A percentile compares a stretch with the other conserved stretches of the same genome.
These are phyloP conservation scores for Homarus americanus DNA, from an alignment of 1,140 invertebrate genomes.

Conservation along the genomic window DNA sequence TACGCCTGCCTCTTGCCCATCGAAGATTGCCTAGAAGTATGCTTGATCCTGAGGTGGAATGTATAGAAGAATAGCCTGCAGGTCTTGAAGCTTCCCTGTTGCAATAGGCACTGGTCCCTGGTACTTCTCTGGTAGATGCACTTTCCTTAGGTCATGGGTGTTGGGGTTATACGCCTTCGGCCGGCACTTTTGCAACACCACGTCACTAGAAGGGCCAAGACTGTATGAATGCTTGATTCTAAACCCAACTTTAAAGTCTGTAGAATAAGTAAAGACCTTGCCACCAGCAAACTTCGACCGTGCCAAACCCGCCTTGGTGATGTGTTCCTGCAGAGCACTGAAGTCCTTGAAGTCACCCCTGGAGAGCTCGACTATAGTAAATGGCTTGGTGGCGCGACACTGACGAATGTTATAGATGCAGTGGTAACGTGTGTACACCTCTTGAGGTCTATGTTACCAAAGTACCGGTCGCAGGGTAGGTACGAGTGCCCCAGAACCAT, in stretches of 20 bases:
- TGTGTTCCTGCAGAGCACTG: neutral
- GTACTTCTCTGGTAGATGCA: neutral
- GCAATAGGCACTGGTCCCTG: neutral
- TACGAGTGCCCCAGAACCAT: slow-evolving; percentile 8
- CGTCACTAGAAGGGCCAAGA: neutral
- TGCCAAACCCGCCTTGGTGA: neutral
- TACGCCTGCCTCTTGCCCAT: too few species aligned
- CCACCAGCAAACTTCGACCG: neutral
- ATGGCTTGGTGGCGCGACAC: neutral
- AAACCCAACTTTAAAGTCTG: too few species aligned
- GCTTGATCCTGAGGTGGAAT: too few species aligned
- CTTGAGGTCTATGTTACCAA: neutral
- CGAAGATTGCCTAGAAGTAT: too few species aligned
- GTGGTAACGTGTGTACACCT: neutral
- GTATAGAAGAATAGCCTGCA: too few species aligned
- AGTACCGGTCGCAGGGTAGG: slow-evolving; percentile 27
- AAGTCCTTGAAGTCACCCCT: slow-evolving; percentile 6
- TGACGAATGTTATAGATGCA: neutral
- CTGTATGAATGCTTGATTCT: too few species aligned
- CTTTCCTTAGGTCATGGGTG: neutral
- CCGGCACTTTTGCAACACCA: neutral
- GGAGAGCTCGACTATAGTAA: neutral
- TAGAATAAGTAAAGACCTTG: neutral
- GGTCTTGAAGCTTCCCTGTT: neutral
- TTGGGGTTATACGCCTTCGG: neutral